Percentiles rank a stretch among this genome's conserved stretches.
Evolutionary conservation across 2,888 invertebrate species (phyloP).

Genomic region (Drosophila subsilvestris): DNA sequence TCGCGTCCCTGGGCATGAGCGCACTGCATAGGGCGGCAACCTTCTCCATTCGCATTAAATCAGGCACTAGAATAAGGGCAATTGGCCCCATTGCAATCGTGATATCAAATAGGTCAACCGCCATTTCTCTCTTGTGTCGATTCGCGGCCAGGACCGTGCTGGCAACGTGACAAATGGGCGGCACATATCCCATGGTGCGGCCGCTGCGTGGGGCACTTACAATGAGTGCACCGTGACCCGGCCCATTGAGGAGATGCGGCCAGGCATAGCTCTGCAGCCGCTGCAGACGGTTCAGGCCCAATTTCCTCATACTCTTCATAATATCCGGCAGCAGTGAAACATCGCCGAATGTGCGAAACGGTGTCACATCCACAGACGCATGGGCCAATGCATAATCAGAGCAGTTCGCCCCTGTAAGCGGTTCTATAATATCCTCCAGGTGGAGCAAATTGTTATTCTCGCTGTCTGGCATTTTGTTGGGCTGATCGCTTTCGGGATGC

Average conservation of each 20-base stretch:
- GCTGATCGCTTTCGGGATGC: background rate
- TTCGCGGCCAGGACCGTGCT: conserved; percentile 5
- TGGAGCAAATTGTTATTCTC: background rate
- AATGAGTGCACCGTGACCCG: conserved; percentile 50
- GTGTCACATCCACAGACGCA: conserved; percentile 18
- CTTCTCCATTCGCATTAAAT: conserved; percentile 39
- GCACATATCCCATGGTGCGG: conserved; percentile 59
- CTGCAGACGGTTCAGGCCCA: conserved; percentile 40
- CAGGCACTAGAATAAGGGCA: conserved; percentile 49
- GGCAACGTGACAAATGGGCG: conserved; percentile 51
- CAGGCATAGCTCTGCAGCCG: conserved; percentile 69
- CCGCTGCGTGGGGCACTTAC: conserved; percentile 63
- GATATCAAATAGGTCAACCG: background rate
- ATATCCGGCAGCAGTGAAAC: conserved; percentile 47
- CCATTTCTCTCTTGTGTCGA: background rate
- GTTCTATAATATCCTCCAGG: conserved; percentile 23
- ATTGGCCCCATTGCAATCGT: conserved; percentile 28
- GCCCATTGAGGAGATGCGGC: conserved; percentile 42
- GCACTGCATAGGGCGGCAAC: conserved; percentile 39
- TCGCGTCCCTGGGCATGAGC: conserved; percentile 35
- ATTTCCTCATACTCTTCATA: conserved; percentile 28
- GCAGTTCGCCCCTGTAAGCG: conserved; percentile 53
- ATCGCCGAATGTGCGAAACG: conserved; percentile 45
- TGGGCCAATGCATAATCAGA: conserved; percentile 59
- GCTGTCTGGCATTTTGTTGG: background rate